Evolutionary conservation across 2,888 invertebrate genomes (phyloP), one percentile per base, ranked within the genome.

Genomic region (Bellardia pandia): DNA sequence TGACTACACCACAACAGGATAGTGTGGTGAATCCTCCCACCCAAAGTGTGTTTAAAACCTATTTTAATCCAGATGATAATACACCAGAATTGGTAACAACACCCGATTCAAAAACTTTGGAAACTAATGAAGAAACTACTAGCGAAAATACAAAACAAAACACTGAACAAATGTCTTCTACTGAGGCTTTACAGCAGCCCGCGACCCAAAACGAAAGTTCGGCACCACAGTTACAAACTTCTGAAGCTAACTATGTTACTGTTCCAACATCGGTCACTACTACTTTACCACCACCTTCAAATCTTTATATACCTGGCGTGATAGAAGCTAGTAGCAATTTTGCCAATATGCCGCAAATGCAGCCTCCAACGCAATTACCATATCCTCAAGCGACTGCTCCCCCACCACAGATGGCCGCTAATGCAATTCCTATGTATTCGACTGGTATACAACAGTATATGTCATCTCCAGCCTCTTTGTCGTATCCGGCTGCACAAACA

Each of bases 401-500:
- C 1, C 45, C 81, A 33, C 58, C 81, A 53, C 74, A 86, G 58
- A 51, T 74, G 56, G 11, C 75, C 42, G 9, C 81, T 16, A 89
- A 89, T 2, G 53, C 86, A 33, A 89, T 92, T 69, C 92, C 92
- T 33, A 91, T 92, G 92, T 91, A 91, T 86, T 90, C 92, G 0
- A 91, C 91, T 87, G 89, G 90, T n/a, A 69, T 89, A 8, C 86
- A 90, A 68, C 89, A 91, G 11, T 92, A 92, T 48, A 92, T 92
- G 92, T 91, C 91, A n/a, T 90, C 92, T 77, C 90, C 92, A 56
- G 88, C 91, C 30, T 79, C 90, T 5, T 88, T 92, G n/a, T 92
- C 92, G 37, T 92, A 92, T 89, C 91, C 92, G 33, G 89, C 92
- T 37, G 90, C 91, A 6, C 93, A 93, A 85, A 93, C 93, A 9